Evolutionary conservation across 2,113 vertebrate genomes (phyloP), one percentile per base, ranked within the genome.

Genomic region (Carlito syrichta): DNA sequence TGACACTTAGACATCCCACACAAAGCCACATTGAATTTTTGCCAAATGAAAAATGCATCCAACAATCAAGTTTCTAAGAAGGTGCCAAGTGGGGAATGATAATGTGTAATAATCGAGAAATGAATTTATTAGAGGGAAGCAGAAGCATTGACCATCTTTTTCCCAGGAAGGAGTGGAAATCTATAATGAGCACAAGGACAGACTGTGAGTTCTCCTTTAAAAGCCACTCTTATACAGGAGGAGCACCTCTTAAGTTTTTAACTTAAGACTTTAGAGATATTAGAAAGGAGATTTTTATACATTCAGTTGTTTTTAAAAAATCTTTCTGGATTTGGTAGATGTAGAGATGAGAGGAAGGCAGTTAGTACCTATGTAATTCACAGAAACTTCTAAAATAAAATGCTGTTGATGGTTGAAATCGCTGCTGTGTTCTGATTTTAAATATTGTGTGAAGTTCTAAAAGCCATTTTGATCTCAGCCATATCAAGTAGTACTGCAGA

Each of bases 1-100:
- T 60, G 76, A 92, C 79, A 95, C 95, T 87, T 40, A 92, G 68
- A 82, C 83, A 66, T 69, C 93, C 95, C 97, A 96, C 84, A 3
- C 95, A 94, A 94, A 97, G 91, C 93, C 96, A 91, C 60, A 8
- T 62, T 97, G 98, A 94, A 96, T 71, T 93, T 93, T 83, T 97
- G 96, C 94, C 97, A 98, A 94, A 35, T 92, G 93, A 74, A 96
- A 96, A 96, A 71, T 20, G 68, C 92, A 95, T 83, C 97, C 84
- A 97, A 50, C 93, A 96, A 89, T 95, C 86, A 96, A 97, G 89
- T 96, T 87, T 91, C 95, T 78, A 40, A 94, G 96, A 94, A 96
- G 74, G 91, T 96, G 81, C 96, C 96, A 74, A 93, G 93, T 86
- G 66, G 71, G 92, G 96, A 96, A 95, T 97, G 83, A 84, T 86